These are phyloP conservation scores for Chaetops frenatus DNA, from an alignment of 2,113 vertebrate genomes.

Conservation along the genomic window DNA sequence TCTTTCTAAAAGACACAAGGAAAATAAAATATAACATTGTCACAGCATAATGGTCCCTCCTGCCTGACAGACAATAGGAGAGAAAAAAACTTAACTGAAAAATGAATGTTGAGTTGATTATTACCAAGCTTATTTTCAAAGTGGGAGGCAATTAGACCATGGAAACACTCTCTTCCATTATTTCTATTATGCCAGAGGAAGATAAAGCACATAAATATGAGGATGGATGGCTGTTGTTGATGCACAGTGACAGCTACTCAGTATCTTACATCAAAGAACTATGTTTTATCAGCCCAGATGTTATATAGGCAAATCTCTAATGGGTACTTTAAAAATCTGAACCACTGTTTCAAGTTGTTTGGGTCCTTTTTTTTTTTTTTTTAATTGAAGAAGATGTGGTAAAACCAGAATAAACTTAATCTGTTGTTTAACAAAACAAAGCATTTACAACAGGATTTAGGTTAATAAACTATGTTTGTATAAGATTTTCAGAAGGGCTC, in stretches of 20 bases:
- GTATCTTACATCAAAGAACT: neutral
- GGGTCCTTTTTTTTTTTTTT: neutral
- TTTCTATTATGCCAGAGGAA: neutral
- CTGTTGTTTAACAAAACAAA: neutral
- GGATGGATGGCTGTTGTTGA: neutral
- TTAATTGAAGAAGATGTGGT: neutral
- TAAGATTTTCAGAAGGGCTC: neutral
- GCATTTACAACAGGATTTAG: neutral
- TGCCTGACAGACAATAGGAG: neutral
- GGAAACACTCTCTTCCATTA: neutral
- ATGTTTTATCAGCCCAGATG: neutral
- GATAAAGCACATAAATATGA: neutral
- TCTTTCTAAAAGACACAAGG: neutral
- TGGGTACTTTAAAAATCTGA: neutral
- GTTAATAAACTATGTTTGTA: neutral
- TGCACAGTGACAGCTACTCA: neutral
- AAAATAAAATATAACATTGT: constrained; percentile 25
- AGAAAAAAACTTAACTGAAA: neutral
- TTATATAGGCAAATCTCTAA: neutral
- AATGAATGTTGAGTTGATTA: neutral
- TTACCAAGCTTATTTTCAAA: constrained; percentile 5
- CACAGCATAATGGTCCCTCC: constrained; percentile 3
- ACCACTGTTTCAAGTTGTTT: neutral
- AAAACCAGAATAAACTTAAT: neutral
- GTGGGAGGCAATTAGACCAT: neutral